Evolutionary conservation across 2,888 invertebrate genomes (phyloP), one percentile per base, ranked within the genome.

Genomic region (Agriopis leucophaearia): DNA sequence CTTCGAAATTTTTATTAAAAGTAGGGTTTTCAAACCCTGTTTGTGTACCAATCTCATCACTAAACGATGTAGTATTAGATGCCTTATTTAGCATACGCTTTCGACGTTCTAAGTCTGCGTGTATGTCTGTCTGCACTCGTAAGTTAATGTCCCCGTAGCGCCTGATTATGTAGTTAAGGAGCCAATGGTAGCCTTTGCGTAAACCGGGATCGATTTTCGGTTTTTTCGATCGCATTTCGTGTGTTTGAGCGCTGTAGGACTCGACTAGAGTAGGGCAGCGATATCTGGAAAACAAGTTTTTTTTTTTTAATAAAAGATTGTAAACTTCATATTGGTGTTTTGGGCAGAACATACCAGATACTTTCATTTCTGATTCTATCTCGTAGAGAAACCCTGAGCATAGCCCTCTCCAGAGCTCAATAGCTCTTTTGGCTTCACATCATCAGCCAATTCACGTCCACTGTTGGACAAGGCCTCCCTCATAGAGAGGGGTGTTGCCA

Each of bases 201-300:
- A 97, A 95, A 0, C 96, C 96, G 0, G 95, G 94, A 79, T 97
- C 97, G 66, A 96, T 89, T 86, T 95, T 95, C 4, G 89, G 87
- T 59, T 94, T 95, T 73, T 88, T 92, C 0, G 82, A 74, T 36
- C 85, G 90, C 0, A 57, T 74, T n/a, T 83, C 82, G 5, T 79
- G 70, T 0, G 80, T 76, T 16, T 87, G 64, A 0, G 96, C 95
- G 15, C 95, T 95, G 88, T 97, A 97, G 2, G 96, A 95, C 89
- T 97, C 97, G 0, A 98, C 96, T 82, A 97, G 92, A 0, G 98
- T 97, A 0, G 97, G 97, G 85, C 97, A 97, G 80, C 96, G 95
- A 84, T 96, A 96, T 74, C 94, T 94, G 83, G 5, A n/a, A 1
- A 55, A 51, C 8, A 8, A 27, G 27, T 27, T 27, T 27, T 5